These are phyloP conservation scores for Acronicta psi DNA, from an alignment of 2,888 invertebrate species.

Conservation along the genomic window DNA sequence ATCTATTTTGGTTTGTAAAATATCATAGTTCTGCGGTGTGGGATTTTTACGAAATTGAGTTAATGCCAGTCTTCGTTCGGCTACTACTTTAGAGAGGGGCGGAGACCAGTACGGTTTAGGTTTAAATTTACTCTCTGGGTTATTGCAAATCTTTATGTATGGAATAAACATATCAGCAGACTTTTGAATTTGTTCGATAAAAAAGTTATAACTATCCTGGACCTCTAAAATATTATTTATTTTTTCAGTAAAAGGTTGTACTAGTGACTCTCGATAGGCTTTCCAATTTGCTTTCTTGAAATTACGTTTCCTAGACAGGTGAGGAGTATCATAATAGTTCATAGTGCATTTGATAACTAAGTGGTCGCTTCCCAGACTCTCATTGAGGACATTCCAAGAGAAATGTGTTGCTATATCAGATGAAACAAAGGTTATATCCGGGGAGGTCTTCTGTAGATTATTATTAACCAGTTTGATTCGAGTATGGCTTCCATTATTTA, in stretches of 20 bases:
- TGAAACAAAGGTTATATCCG: constrained; percentile 2
- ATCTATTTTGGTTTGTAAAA: not conserved
- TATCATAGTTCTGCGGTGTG: constrained; percentile 1
- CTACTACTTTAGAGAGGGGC: constrained; percentile 3
- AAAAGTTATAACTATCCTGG: not conserved
- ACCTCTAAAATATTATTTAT: not conserved
- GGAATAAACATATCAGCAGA: constrained; percentile 1
- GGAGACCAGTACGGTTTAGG: constrained; percentile 14
- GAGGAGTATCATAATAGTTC: not conserved
- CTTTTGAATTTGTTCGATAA: not conserved
- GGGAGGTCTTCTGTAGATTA: not conserved
- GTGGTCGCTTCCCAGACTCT: too few relatives aligned
- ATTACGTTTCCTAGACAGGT: not conserved
- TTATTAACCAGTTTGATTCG: constrained; percentile 1
- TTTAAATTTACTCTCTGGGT: constrained; percentile 1
- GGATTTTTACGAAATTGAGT: constrained; percentile 4
- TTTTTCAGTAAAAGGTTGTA: not conserved
- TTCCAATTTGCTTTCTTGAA: constrained; percentile 1
- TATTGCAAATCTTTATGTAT: not conserved
- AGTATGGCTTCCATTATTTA: too few relatives aligned
- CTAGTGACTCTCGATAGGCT: not conserved
- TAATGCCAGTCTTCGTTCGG: constrained; percentile 11
- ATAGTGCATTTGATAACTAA: not conserved
- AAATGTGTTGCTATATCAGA: constrained; percentile 2
- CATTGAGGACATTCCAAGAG: too few relatives aligned